Percentiles rank a stretch among this genome's conserved stretches.
Evolutionary conservation across 2,797 vertebrate species (phyloP).

Genomic region (Coregonus suidteri): DNA sequence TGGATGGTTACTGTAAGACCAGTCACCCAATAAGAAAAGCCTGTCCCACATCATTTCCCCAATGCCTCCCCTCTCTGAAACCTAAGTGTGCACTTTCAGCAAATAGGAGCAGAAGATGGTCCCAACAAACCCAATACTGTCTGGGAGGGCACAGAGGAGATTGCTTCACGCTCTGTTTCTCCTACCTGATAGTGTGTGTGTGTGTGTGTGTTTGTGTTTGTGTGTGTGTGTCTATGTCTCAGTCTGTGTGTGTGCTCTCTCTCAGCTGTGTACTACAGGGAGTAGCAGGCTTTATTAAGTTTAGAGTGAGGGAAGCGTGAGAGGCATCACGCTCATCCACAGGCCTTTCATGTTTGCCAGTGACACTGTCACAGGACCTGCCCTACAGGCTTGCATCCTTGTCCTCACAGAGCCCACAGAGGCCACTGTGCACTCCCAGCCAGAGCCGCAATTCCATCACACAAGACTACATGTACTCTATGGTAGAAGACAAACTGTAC

Average conservation of each 20-base stretch:
- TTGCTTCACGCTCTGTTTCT: slow-evolving; percentile 62
- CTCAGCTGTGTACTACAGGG: not conserved
- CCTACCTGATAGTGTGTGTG: slow-evolving; percentile 24
- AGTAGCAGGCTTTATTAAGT: slow-evolving; percentile 22
- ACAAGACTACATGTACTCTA: not conserved
- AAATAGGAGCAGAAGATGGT: not conserved
- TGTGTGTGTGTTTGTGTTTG: slow-evolving; percentile 17
- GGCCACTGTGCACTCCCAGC: not conserved
- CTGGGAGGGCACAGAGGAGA: slow-evolving; percentile 39
- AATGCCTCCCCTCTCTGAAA: not conserved
- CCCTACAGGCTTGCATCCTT: not conserved
- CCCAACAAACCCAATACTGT: slow-evolving; percentile 30
- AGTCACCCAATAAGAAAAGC: not conserved
- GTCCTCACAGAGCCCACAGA: not conserved
- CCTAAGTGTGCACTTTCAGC: not conserved
- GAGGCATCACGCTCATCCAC: not conserved
- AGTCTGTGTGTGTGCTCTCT: not conserved
- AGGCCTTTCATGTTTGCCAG: not conserved
- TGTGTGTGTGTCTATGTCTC: not conserved
- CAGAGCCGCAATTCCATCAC: not conserved
- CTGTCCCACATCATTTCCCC: not conserved
- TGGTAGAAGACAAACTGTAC: not conserved
- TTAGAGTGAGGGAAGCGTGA: not conserved
- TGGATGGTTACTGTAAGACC: not conserved
- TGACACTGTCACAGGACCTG: not conserved